Evolutionary conservation across 2,888 invertebrate species (phyloP).

Genomic region (Chymomyza caudatula): DNA sequence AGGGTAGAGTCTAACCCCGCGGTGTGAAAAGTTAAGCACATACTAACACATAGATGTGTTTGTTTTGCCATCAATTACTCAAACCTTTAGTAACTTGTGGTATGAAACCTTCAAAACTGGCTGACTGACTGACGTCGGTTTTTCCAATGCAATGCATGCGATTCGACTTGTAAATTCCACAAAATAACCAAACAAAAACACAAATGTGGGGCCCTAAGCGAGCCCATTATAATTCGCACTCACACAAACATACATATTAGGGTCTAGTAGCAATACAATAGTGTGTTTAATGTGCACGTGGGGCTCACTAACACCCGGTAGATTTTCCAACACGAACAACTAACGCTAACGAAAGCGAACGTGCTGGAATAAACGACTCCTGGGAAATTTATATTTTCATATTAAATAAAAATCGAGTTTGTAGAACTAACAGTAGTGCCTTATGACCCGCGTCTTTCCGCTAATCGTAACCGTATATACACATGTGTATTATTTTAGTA

Average conservation of each 20-base stretch:
- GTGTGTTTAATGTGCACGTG: background rate
- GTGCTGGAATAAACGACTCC: slow-evolving; percentile 46
- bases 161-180: slow-evolving; percentile 54
- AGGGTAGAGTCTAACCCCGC: too few species aligned
- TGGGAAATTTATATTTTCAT: slow-evolving; percentile 47
- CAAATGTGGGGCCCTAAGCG: background rate
- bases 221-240: background rate
- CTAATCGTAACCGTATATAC: background rate
- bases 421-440: slow-evolving; percentile 25
- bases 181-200: slow-evolving; percentile 49
- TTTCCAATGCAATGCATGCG: slow-evolving; percentile 47
- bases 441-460: background rate
- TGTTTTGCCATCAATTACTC: background rate
- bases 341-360: background rate
- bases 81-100: background rate
- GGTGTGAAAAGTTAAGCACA: too few species aligned
- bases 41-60: background rate
- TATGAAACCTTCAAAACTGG: background rate
- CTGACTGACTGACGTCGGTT: slow-evolving; percentile 28
- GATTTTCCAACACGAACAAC: slow-evolving; percentile 9
- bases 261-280: slow-evolving; percentile 7
- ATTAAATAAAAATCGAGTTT: slow-evolving; percentile 44
- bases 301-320: slow-evolving; percentile 19
- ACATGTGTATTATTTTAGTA: background rate
- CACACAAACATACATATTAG: slow-evolving; percentile 15